Percentiles rank a stretch among this genome's conserved stretches.
phyloP scores from a whole-genome alignment of 1,140 invertebrate species.

The Zeugodacus cucurbitae region DNA sequence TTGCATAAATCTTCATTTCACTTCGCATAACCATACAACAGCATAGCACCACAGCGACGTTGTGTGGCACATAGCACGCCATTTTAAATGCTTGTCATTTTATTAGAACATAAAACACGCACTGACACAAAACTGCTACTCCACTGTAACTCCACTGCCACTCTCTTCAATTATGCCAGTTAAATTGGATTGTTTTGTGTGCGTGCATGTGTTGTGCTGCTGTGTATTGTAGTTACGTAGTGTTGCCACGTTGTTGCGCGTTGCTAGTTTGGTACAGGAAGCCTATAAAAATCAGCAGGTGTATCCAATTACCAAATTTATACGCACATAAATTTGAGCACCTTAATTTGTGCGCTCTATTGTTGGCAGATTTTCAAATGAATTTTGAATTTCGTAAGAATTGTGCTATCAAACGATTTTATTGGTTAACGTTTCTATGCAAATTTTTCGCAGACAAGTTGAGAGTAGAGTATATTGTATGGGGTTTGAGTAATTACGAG shows the following conservation, averaged over 20 bases:
- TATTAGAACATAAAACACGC: not conserved
- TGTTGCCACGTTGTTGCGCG: not conserved
- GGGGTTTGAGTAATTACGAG: not conserved
- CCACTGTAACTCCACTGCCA: not conserved
- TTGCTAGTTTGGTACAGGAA: not conserved
- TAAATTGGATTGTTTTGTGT: not conserved
- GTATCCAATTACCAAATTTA: slow-evolving; percentile 34
- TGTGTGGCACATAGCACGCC: not conserved
- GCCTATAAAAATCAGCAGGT: slow-evolving; percentile 16
- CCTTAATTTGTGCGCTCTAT: not conserved
- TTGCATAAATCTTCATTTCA: not conserved
- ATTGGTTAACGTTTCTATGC: not conserved
- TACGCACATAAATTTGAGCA: not conserved
- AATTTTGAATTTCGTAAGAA: not conserved
- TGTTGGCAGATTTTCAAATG: not conserved
- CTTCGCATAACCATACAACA: not conserved
- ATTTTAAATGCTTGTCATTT: not conserved
- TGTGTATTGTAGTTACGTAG: not conserved
- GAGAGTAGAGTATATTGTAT: not conserved
- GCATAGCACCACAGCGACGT: not conserved
- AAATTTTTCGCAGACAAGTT: not conserved
- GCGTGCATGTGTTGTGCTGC: not conserved
- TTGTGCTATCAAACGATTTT: not conserved
- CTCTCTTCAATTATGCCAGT: not conserved
- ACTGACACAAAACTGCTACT: not conserved